These are phyloP conservation scores for Dicrostonyx torquatus DNA, from an alignment of 2,797 vertebrate genomes.

Conservation along the genomic window DNA sequence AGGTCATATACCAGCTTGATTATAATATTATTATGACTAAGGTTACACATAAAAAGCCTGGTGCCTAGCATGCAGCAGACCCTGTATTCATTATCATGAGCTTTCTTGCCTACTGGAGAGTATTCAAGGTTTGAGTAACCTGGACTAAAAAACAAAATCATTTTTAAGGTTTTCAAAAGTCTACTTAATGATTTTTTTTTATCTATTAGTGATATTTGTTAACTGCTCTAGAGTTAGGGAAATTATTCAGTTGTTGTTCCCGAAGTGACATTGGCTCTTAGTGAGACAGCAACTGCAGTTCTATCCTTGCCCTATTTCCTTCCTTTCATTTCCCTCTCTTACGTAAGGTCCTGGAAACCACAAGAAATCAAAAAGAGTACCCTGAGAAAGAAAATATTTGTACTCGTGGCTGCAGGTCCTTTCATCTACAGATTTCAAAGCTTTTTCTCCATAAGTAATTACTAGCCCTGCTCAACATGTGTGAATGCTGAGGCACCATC, in stretches of 20 bases:
- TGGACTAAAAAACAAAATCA: constrained; percentile 63
- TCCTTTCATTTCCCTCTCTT: constrained; percentile 40
- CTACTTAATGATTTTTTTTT: constrained; percentile 16
- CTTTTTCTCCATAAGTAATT: constrained; percentile 74
- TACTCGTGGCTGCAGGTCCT: constrained; percentile 44
- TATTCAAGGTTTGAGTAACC: constrained; percentile 25
- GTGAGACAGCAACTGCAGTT: constrained; percentile 39
- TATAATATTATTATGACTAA: neutral
- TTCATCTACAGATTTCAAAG: constrained; percentile 82
- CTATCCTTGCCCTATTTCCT: constrained; percentile 53
- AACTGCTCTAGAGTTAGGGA: constrained; percentile 20
- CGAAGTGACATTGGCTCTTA: constrained; percentile 34
- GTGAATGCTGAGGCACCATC: constrained; percentile 70
- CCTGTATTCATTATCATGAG: neutral
- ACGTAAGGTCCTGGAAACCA: constrained; percentile 38
- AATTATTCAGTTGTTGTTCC: constrained; percentile 41
- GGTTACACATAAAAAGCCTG: constrained; percentile 20
- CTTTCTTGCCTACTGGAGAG: constrained; percentile 32
- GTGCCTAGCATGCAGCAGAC: neutral
- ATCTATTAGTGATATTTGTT: constrained; percentile 26
- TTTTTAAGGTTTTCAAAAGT: constrained; percentile 50
- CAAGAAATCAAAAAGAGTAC: constrained; percentile 52
- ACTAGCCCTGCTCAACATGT: constrained; percentile 69
- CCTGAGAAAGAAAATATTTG: constrained; percentile 62
- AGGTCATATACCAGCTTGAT: neutral